Evolutionary conservation across 2,113 vertebrate genomes (phyloP), one percentile per base, ranked within the genome.

Genomic region (Tachuris rubrigastra): DNA sequence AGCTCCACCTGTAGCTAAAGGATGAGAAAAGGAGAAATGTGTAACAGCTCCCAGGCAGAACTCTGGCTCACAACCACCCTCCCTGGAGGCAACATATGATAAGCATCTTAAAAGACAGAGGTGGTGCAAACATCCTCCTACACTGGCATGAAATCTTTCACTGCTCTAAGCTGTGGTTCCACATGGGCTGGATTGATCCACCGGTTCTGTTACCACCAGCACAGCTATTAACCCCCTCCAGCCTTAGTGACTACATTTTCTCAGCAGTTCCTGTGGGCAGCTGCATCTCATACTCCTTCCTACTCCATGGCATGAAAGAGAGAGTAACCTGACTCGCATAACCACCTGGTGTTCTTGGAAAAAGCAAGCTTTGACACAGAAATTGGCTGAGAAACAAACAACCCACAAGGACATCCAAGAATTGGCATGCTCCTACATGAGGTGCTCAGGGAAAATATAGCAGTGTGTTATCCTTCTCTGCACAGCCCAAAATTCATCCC

Each of bases 351-450:
- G 55, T 82, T 87, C 87, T 76, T 89, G 62, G 85, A 93, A 94
- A 89, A 95, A 60, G 62, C 52, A 60, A 82, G 44, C 49, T 91
- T 85, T 85, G 81, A 77, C 67, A 87, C 44, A 93, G 56, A 74
- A 93, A 72, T 82, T 85, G 93, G 60, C 92, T 52, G 66, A 14
- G 11, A 79, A 96, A 94, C 65, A 95, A 93, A 76, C 53, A 73
- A 55, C 85, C 58, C 53, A 82, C 78, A 95, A 91, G 81, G 69
- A 85, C 17, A 14, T 44, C 78, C 75, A 91, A 90, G 90, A 87
- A 87, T 5, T 85, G 85, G 92, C 92, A 79, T 55, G 87, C 52
- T 93, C 73, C 91, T 55, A 5, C 39, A 50, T 14, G 68, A 87
- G 11, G 39, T 3, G 2, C 33, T 65, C 66, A 44, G 65, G 65